Conservation (phyloP, 2,797 vertebrate species). For the Distichodus sexfasciatus region DNA sequence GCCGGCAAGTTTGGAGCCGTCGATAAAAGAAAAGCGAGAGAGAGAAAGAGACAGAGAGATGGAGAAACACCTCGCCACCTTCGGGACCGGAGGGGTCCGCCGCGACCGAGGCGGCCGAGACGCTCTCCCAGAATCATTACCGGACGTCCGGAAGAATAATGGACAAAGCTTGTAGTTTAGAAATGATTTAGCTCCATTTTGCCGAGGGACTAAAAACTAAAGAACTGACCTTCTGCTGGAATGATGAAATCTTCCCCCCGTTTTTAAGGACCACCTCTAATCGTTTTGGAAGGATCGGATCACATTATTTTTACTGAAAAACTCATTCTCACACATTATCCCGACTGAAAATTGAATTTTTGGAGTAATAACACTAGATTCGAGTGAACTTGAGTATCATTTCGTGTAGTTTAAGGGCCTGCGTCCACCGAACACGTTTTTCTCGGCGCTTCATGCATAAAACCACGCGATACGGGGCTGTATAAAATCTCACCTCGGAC, state of each 20-base stretch:
- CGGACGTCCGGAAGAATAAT: constrained; percentile 46
- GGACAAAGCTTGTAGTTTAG: constrained; percentile 42
- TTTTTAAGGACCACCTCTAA: constrained; percentile 32
- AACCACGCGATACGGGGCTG: no score
- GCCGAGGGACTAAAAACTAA: constrained; percentile 26
- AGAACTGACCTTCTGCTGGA: constrained; percentile 30
- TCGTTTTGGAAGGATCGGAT: constrained; percentile 19
- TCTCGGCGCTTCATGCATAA: no score
- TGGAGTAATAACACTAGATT: no score
- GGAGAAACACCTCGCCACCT: constrained; percentile 39
- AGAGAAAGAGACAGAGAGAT: constrained; percentile 35
- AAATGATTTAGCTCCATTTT: constrained; percentile 35
- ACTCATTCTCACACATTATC: no score
- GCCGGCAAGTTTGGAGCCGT: constrained; percentile 48
- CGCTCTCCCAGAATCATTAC: constrained; percentile 28
- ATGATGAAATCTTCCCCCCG: constrained; percentile 19
- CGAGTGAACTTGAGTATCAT: no score
- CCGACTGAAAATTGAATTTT: no score
- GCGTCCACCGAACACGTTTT: no score
- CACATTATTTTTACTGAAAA: no score
- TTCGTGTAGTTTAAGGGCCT: no score
- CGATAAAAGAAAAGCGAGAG: constrained; percentile 27
- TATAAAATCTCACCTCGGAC: no score
- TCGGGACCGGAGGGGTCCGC: constrained; percentile 32
- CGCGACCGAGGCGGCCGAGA: constrained; percentile 24